phyloP scores from a whole-genome alignment of 2,113 vertebrate genomes.

The Motacilla alba region DNA sequence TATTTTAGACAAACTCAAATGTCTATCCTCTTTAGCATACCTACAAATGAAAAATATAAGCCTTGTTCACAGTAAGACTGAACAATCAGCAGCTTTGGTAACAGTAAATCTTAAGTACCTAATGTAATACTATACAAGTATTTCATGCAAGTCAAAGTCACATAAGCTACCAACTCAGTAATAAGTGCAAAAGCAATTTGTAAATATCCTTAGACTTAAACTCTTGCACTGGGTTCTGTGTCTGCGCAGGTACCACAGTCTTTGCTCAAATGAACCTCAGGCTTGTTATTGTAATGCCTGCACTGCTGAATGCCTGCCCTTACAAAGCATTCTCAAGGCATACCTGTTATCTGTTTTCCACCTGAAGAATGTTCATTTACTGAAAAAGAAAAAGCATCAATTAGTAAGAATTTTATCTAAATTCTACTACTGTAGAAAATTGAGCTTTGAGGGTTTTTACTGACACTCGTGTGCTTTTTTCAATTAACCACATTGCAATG shows the following conservation, averaged over 20 bases:
- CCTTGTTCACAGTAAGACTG: neutral
- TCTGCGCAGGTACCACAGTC: neutral
- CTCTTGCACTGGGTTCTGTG: neutral
- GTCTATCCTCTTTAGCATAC: neutral
- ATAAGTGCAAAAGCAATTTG: neutral
- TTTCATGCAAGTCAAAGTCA: neutral
- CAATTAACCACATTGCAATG: neutral
- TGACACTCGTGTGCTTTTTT: neutral
- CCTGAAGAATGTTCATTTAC: neutral
- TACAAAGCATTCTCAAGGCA: neutral
- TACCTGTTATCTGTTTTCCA: constrained; percentile 4
- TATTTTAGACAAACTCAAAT: neutral
- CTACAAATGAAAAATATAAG: neutral
- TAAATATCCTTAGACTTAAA: neutral
- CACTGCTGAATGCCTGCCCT: neutral
- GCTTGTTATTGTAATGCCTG: neutral
- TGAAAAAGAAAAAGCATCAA: neutral
- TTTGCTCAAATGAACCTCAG: neutral
- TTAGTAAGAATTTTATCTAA: neutral
- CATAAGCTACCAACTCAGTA: neutral
- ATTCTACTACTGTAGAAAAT: neutral
- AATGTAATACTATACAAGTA: neutral
- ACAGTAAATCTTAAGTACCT: neutral
- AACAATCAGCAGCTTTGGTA: neutral
- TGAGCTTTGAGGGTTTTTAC: neutral